Evolutionary conservation across 1,140 invertebrate species (phyloP).

Genomic region (Vanessa atalanta): DNA sequence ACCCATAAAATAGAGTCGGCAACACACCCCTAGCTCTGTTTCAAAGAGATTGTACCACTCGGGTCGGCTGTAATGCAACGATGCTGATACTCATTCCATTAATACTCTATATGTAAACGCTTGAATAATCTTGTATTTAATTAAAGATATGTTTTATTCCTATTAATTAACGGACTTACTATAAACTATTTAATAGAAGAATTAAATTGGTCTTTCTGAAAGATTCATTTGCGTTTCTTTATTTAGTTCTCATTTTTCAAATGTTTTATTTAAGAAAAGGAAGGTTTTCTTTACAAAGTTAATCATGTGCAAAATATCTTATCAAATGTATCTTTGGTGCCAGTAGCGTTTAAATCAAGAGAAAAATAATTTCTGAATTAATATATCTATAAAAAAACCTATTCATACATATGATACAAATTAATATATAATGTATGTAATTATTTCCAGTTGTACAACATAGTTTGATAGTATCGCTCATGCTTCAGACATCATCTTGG

Average conservation of each 20-base stretch:
- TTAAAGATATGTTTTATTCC: not conserved
- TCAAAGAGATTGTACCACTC: conserved; percentile 63
- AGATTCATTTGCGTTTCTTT: too few relatives aligned
- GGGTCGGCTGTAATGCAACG: conserved; percentile 23
- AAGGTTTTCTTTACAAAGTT: too few relatives aligned
- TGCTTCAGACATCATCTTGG: not conserved
- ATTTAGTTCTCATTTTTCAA: too few relatives aligned
- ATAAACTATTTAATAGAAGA: not conserved
- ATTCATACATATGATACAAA: not conserved
- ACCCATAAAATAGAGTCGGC: conserved; percentile 64
- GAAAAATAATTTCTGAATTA: too few relatives aligned
- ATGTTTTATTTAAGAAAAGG: too few relatives aligned
- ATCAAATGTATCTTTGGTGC: too few relatives aligned
- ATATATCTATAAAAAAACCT: too few relatives aligned
- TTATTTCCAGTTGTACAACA: not conserved
- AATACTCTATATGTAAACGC: not conserved
- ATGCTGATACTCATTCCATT: conserved; percentile 13
- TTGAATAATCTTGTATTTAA: not conserved
- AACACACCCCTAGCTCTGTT: conserved; percentile 57
- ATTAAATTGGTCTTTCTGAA: too few relatives aligned
- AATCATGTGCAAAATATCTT: too few relatives aligned
- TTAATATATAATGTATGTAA: not conserved
- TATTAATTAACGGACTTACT: not conserved
- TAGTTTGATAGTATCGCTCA: not conserved
- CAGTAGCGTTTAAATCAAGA: too few relatives aligned